Conservation (phyloP, 2,888 invertebrate genomes). For the Pteria penguin region DNA sequence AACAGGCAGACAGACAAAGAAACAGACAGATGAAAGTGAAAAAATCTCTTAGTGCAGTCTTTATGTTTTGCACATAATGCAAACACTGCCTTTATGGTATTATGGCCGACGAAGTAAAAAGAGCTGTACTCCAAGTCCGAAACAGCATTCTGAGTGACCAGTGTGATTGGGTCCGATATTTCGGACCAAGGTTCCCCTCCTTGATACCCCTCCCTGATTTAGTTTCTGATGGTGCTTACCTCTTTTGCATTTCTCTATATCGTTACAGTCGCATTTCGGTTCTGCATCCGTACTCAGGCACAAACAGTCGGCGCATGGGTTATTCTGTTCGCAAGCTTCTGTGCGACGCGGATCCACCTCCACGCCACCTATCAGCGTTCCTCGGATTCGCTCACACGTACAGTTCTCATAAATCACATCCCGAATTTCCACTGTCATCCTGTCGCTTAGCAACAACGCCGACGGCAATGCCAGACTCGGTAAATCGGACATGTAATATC, state of each 20-base stretch:
- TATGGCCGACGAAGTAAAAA: no score
- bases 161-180: no score
- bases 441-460: slow-evolving; percentile 51
- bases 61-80: no score
- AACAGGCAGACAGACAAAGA: no score
- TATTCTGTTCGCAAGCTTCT: slow-evolving; percentile 70
- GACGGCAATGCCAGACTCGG: slow-evolving; percentile 64
- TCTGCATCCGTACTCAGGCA: slow-evolving; percentile 73
- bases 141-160: no score
- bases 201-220: no score
- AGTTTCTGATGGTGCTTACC: slow-evolving; percentile 66
- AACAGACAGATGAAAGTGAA: no score
- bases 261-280: slow-evolving; percentile 71
- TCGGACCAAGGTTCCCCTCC: no score
- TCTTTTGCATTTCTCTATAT: slow-evolving; percentile 59
- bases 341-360: slow-evolving; percentile 50
- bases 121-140: no score
- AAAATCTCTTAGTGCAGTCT: no score
- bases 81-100: no score
- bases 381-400: slow-evolving; percentile 71
- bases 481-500: slow-evolving; percentile 46
- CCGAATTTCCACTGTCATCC: slow-evolving; percentile 69
- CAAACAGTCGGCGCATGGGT: slow-evolving; percentile 74
- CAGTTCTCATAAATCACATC: slow-evolving; percentile 78
- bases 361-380: slow-evolving; percentile 57